Base-by-base conservation (phyloP, 2,797 vertebrate species). In the Echiichthys vipera region DNA sequence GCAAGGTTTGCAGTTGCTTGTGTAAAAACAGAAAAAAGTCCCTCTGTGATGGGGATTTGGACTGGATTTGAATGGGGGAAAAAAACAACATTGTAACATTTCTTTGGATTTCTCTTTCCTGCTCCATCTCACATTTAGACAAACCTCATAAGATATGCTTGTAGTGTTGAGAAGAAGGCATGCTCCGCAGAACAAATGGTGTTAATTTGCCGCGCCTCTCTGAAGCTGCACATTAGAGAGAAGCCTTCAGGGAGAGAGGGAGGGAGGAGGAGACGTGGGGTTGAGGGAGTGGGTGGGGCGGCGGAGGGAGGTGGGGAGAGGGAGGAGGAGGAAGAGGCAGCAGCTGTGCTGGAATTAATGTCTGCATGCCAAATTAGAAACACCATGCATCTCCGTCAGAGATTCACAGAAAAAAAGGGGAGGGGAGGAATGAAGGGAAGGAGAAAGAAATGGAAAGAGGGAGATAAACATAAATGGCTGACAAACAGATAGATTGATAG, bases 271-370 rank as follows among this genome's bases (percentile, higher is more conserved):
- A 86, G 89, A 89, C 57, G 83, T 76, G 82, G 85, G 87, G 87
- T 74, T 87, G 89, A 83, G 85, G 84, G 78, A 82, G 68, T 69
- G 78, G 78, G 75, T 45, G 63, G 81, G 88, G 92, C 91, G 93
- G 92, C 80, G 80, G 75, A 67, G 68, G 77, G 80, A 75, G 73
- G 88, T 81, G 75, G 74, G 74, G 81, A 85, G 69, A 83, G 84
- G 77, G 84, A 87, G 84, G 88, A 85, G 81, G 88, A 85, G 87
- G 88, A 86, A 85, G 88, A 89, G 87, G 89, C 89, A 85, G 95
- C 97, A 96, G 96, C 96, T 97, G 96, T 94, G 92, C 95, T 96
- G 94, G 96, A 96, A 96, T 96, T 95, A 96, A 96, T 95, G 95
- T 96, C 94, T 94, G 93, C 90, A 94, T 93, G 91, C 95, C 90